Evolutionary conservation across 2,113 vertebrate species (phyloP).

Genomic region (Sakesphorus luctuosus): DNA sequence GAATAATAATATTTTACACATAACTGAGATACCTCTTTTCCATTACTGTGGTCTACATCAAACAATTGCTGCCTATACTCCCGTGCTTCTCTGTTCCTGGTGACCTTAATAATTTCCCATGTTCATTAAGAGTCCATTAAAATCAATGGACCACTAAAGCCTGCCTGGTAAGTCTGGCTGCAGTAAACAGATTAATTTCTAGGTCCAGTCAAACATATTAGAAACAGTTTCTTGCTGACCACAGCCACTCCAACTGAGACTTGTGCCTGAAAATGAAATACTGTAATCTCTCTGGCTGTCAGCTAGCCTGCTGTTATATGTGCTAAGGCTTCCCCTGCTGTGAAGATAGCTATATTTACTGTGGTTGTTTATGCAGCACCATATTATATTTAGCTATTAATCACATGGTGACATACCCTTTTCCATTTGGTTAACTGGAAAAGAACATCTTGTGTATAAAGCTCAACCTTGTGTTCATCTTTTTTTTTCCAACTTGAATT

Average conservation of each 20-base stretch:
- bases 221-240: slow-evolving; percentile 49
- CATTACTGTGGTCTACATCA: not conserved
- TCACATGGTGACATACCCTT: not conserved
- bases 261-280: slow-evolving; percentile 21
- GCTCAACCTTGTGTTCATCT: not conserved
- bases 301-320: slow-evolving; percentile 29
- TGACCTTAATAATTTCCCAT: not conserved
- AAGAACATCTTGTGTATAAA: not conserved
- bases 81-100: not conserved
- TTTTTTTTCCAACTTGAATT: not conserved
- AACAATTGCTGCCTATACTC: not conserved
- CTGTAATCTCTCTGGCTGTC: slow-evolving; percentile 33
- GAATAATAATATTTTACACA: not conserved
- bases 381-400: slow-evolving; percentile 36
- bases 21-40: not conserved
- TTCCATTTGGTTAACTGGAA: slow-evolving; percentile 6
- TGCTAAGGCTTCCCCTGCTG: slow-evolving; percentile 29
- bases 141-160: slow-evolving; percentile 4
- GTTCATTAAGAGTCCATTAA: slow-evolving; percentile 31
- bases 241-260: not conserved
- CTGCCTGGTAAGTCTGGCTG: not conserved
- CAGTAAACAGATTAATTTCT: slow-evolving; percentile 20
- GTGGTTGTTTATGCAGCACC: slow-evolving; percentile 28
- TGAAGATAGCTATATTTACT: slow-evolving; percentile 55
- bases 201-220: slow-evolving; percentile 8